Evolutionary conservation across 2,888 invertebrate genomes (phyloP).

Genomic region (Drosophila helvetica): DNA sequence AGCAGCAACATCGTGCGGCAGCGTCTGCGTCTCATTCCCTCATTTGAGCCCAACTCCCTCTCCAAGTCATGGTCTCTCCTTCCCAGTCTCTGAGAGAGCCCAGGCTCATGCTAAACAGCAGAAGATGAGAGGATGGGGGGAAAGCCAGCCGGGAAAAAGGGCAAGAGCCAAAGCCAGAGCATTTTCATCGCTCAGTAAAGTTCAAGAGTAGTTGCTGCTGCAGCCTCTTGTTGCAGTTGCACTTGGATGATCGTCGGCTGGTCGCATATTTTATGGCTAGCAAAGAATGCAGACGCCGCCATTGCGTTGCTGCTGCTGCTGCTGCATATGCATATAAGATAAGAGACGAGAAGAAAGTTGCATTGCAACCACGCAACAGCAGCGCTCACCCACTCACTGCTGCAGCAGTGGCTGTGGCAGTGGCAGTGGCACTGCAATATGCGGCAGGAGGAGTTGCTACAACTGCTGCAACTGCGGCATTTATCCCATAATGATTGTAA

Average conservation of each 20-base stretch:
- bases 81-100: slow-evolving; percentile 16
- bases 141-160: slow-evolving; percentile 60
- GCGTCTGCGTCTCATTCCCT: slow-evolving; percentile 35
- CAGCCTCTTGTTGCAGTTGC: slow-evolving; percentile 42
- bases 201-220: slow-evolving; percentile 72
- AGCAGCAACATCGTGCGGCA: slow-evolving; percentile 67
- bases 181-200: slow-evolving; percentile 77
- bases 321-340: slow-evolving; percentile 78
- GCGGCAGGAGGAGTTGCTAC: slow-evolving; percentile 41
- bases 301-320: slow-evolving; percentile 49
- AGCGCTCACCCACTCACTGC: slow-evolving; percentile 52
- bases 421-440: slow-evolving; percentile 44
- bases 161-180: slow-evolving; percentile 49
- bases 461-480: slow-evolving; percentile 33
- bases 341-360: slow-evolving; percentile 70
- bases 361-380: slow-evolving; percentile 50
- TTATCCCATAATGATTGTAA: slow-evolving; percentile 50
- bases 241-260: slow-evolving; percentile 70
- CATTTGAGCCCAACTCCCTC: slow-evolving; percentile 32
- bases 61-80: slow-evolving; percentile 18
- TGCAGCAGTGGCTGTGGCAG: slow-evolving; percentile 39
- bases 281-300: slow-evolving; percentile 75
- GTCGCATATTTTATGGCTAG: slow-evolving; percentile 70
- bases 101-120: slow-evolving; percentile 70
- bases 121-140: slow-evolving; percentile 39